These are phyloP conservation scores for Scaptomyza tumidula DNA, from an alignment of 2,888 invertebrate species.

Conservation along the genomic window DNA sequence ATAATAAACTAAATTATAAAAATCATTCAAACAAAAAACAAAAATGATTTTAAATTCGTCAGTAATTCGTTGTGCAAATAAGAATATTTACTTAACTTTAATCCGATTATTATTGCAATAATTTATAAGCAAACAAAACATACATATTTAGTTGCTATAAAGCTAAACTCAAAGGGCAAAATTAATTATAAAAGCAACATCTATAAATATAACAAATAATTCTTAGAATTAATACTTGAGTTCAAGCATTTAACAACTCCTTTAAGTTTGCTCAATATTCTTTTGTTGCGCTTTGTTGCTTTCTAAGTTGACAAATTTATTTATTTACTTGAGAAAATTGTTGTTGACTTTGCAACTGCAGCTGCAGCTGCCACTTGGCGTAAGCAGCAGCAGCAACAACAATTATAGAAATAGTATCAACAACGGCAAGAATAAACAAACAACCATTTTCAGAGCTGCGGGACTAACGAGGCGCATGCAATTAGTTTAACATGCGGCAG, in stretches of 20 bases:
- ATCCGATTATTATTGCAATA: not conserved
- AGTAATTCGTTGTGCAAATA: not conserved
- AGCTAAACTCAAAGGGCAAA: not conserved
- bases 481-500: conserved; percentile 54
- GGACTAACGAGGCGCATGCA: conserved; percentile 25
- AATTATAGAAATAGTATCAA: conserved; percentile 11
- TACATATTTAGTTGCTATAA: not conserved
- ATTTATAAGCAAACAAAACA: not conserved
- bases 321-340: conserved; percentile 46
- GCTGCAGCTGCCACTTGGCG: conserved; percentile 41
- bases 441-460: conserved; percentile 20
- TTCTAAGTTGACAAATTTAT: conserved; percentile 28
- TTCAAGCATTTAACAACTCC: not conserved
- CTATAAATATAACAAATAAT: not conserved
- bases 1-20: too few species aligned
- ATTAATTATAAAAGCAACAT: too few species aligned
- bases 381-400: conserved; percentile 14
- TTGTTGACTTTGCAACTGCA: conserved; percentile 52
- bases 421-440: conserved; percentile 28
- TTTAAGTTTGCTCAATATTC: not conserved
- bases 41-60: too few species aligned
- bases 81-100: not conserved
- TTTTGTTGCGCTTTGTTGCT: not conserved
- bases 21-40: not conserved
- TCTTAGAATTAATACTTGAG: not conserved